Conservation (phyloP, 2,888 invertebrate species). For the Drosophila paramelanica region DNA sequence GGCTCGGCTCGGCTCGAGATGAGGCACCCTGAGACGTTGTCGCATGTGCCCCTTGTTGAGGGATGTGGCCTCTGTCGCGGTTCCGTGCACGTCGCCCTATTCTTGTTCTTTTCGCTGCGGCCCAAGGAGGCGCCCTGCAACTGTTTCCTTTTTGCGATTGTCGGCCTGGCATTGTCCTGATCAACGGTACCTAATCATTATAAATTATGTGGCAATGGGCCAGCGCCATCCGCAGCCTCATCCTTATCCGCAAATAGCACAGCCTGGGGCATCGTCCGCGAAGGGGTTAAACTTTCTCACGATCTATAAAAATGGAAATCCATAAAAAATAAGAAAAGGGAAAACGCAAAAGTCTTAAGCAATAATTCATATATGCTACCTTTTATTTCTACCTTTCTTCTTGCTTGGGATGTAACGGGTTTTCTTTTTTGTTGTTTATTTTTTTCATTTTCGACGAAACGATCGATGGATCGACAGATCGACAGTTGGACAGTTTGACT, state of each 20-base stretch:
- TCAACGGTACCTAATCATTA: slow-evolving; percentile 73
- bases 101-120: slow-evolving; percentile 70
- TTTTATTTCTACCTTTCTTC: slow-evolving; percentile 15
- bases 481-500: slow-evolving; percentile 29
- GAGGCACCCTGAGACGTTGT: slow-evolving; percentile 46
- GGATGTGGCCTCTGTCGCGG: slow-evolving; percentile 70
- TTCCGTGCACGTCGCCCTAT: slow-evolving; percentile 29
- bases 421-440: slow-evolving; percentile 14
- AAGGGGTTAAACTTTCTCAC: slow-evolving; percentile 81
- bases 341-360: slow-evolving; percentile 55
- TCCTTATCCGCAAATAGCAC: slow-evolving; percentile 10
- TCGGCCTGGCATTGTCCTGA: slow-evolving; percentile 30
- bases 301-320: slow-evolving; percentile 71
- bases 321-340: slow-evolving; percentile 50
- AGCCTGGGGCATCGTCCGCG: slow-evolving; percentile 7
- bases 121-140: slow-evolving; percentile 62
- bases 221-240: slow-evolving; percentile 40
- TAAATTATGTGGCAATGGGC: slow-evolving; percentile 77
- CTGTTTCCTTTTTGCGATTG: slow-evolving; percentile 60
- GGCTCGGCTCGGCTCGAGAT: background rate
- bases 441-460: background rate
- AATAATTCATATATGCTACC: slow-evolving; percentile 50
- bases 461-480: slow-evolving; percentile 41
- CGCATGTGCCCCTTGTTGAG: slow-evolving; percentile 60
- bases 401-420: slow-evolving; percentile 49